A percentile compares a stretch with the other conserved stretches of the same genome.
Evolutionary conservation across 2,888 invertebrate species (phyloP).

Genomic region (Apamea anceps): DNA sequence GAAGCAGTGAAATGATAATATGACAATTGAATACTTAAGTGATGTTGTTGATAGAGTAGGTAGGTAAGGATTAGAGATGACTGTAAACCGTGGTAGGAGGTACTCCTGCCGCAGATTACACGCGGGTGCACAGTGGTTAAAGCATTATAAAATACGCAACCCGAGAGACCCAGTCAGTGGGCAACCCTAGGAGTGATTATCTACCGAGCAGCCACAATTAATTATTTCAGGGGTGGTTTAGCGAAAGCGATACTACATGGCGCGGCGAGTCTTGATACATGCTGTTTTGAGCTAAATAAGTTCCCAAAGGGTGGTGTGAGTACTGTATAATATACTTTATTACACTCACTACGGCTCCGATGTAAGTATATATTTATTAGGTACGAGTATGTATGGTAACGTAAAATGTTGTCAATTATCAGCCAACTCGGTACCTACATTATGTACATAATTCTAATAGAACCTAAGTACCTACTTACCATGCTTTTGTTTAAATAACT

Average conservation of each 20-base stretch:
- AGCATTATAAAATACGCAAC: too few relatives aligned
- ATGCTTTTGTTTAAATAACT: not conserved
- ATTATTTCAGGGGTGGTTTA: not conserved
- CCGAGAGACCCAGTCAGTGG: too few relatives aligned
- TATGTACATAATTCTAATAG: not conserved
- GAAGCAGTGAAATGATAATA: too few relatives aligned
- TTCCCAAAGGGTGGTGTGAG: not conserved
- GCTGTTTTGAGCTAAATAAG: not conserved
- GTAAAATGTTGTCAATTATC: not conserved
- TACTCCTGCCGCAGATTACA: too few relatives aligned
- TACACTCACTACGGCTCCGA: too few relatives aligned
- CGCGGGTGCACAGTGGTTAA: too few relatives aligned
- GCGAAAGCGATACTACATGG: conserved; percentile 1
- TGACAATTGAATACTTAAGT: too few relatives aligned
- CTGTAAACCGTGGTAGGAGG: too few relatives aligned
- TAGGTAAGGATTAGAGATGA: too few relatives aligned
- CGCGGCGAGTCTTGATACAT: not conserved
- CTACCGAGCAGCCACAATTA: too few relatives aligned
- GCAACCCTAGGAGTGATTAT: too few relatives aligned
- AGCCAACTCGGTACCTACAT: not conserved
- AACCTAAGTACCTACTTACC: not conserved
- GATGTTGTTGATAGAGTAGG: too few relatives aligned
- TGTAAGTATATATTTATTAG: not conserved
- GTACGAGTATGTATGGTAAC: not conserved
- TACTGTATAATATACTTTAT: not conserved